phyloP scores from a whole-genome alignment of 2,888 invertebrate genomes.

The Quadriops clusia region DNA sequence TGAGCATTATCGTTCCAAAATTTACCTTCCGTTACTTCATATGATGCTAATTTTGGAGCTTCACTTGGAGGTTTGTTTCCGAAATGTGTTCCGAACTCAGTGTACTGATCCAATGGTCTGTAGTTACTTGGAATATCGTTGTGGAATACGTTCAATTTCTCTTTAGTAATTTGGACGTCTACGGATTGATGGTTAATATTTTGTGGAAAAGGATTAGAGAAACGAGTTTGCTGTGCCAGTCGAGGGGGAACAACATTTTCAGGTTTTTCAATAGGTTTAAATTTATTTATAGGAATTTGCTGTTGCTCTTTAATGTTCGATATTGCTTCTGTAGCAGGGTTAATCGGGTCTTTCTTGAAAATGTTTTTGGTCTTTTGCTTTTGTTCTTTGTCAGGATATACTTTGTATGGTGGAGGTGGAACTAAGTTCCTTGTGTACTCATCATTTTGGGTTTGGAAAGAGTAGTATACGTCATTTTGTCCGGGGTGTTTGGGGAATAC shows the following conservation, averaged over 20 bases:
- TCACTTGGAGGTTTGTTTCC: slow-evolving; percentile 17
- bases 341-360: slow-evolving; percentile 13
- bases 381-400: slow-evolving; percentile 13
- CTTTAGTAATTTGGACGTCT: slow-evolving; percentile 34
- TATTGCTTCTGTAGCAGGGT: slow-evolving; percentile 16
- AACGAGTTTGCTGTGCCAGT: slow-evolving; percentile 19
- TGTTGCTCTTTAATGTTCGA: slow-evolving; percentile 9
- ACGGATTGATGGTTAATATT: slow-evolving; percentile 17
- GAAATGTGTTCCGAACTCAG: slow-evolving; percentile 7
- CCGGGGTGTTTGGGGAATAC: slow-evolving; percentile 21
- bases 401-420: slow-evolving; percentile 40
- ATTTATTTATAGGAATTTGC: slow-evolving; percentile 11
- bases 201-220: slow-evolving; percentile 19
- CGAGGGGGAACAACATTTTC: slow-evolving; percentile 31
- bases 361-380: slow-evolving; percentile 15
- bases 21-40: slow-evolving; percentile 36
- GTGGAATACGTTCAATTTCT: slow-evolving; percentile 32
- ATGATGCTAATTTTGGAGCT: slow-evolving; percentile 25
- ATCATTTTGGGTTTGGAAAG: slow-evolving; percentile 27
- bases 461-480: slow-evolving; percentile 23
- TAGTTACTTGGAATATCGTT: slow-evolving; percentile 25
- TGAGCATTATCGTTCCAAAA: slow-evolving; percentile 18
- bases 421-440: slow-evolving; percentile 37
- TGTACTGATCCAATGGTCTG: slow-evolving; percentile 15
- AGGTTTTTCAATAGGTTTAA: too few relatives aligned